phyloP scores from a whole-genome alignment of 2,113 vertebrate genomes.

The Hemibagrus wyckioides region DNA sequence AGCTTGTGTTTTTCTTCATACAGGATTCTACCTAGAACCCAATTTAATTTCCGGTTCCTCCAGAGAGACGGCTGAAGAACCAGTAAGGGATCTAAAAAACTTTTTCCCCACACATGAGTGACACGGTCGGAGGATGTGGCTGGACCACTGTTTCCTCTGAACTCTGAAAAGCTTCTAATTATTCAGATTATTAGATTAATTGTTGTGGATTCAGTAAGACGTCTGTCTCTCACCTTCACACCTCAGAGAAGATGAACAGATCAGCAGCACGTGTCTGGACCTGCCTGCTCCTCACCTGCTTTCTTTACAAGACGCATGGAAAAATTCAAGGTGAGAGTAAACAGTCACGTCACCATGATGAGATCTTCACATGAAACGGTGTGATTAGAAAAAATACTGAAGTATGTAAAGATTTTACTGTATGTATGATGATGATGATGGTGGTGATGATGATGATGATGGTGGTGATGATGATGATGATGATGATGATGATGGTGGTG shows the following conservation, averaged over 20 bases:
- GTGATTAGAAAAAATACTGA: neutral
- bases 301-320: slow-evolving; percentile 7
- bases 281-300: slow-evolving; percentile 22
- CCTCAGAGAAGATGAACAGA: slow-evolving; percentile 11
- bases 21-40: neutral
- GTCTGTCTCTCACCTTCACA: neutral
- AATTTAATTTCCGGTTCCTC: neutral
- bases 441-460: neutral
- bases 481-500: neutral
- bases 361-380: neutral
- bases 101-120: too few relatives aligned
- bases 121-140: neutral
- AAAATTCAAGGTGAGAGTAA: slow-evolving; percentile 48
- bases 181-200: too few relatives aligned
- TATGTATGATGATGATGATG: neutral
- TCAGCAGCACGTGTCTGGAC: slow-evolving; percentile 2
- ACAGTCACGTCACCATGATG: neutral
- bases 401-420: neutral
- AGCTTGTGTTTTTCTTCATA: neutral
- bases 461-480: neutral
- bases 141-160: neutral
- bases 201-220: neutral
- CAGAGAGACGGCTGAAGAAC: neutral
- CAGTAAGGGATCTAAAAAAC: neutral
- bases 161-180: neutral